A percentile compares a stretch with the other conserved stretches of the same genome.
Evolutionary conservation across 2,797 vertebrate genomes (phyloP).

Genomic region (Oreonectes daqikongensis): DNA sequence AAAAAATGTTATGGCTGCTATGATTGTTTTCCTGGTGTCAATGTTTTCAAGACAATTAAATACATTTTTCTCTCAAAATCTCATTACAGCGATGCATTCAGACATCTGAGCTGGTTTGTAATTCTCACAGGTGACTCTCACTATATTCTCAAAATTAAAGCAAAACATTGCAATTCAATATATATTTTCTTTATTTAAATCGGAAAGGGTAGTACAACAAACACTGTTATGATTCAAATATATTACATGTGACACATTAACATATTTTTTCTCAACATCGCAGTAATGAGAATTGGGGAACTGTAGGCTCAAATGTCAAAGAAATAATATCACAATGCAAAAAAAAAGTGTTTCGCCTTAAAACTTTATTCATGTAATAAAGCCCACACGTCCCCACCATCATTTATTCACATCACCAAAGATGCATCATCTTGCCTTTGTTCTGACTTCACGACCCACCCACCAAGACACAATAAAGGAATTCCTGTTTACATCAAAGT

Average conservation of each 20-base stretch:
- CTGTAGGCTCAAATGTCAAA: background rate
- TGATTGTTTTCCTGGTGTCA: background rate
- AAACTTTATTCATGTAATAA: too few relatives aligned
- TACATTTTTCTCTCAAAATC: background rate
- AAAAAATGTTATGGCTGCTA: too few relatives aligned
- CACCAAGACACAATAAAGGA: conserved; percentile 44
- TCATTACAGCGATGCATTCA: background rate
- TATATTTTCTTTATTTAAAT: background rate
- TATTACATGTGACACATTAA: background rate
- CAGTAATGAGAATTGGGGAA: background rate
- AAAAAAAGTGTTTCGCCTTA: too few relatives aligned
- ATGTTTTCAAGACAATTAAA: background rate
- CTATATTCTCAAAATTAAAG: background rate
- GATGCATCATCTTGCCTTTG: conserved; percentile 1
- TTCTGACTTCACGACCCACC: conserved; percentile 28
- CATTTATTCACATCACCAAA: background rate
- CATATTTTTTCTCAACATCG: background rate
- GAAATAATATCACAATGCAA: too few relatives aligned
- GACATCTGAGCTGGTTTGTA: background rate
- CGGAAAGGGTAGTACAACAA: background rate
- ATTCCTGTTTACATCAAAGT: conserved; percentile 44
- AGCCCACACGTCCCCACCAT: too few relatives aligned
- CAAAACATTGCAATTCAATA: background rate
- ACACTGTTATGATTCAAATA: background rate
- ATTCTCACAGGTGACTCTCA: background rate